Base-by-base conservation (phyloP, 2,797 vertebrate genomes). In the Pteropus rufus region DNA sequence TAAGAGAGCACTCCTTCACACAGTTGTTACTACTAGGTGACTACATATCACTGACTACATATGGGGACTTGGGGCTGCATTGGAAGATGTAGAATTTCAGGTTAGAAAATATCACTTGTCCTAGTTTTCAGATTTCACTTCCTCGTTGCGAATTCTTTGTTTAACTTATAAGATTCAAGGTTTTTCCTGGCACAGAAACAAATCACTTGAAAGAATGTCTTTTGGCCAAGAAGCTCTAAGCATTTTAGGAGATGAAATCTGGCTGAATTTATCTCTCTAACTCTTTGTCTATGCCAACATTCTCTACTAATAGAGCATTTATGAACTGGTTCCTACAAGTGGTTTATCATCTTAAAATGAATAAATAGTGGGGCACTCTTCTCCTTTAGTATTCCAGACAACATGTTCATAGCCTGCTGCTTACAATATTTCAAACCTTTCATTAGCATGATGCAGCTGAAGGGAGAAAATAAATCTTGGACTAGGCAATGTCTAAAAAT, bases 101-200 rank as follows among this genome's bases (percentile, higher is more conserved):
- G n/a, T 89, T 81, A 87, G 62, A 67, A 69, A 82, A 93, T 14
- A 62, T 62, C 52, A 87, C 39, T 31, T 90, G 44, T 76, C 2
- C 34, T 73, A 75, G 31, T 77, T 77, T 94, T 96, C 54, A 72
- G 60, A 46, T 75, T 39, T 91, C 9, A 72, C 60, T 77, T 89
- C 29, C 64, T 94, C 69, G 24, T 58, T 76, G 88, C 75, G 54
- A 96, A 65, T 77, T 95, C 73, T 18, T 67, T 56, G 70, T 76
- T 97, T 96, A 93, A 85, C 84, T 92, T 96, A 94, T 0, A 91
- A 81, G 31, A 89, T 52, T 93, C 84, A 82, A 85, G 79, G n/a
- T 26, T 92, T 58, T 96, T 85, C 58, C 26, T 1, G 60, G 36
- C 49, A 90, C 23, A 87, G 54, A 89, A 93, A 92, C 24, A 64